Evolutionary conservation across 2,797 vertebrate genomes (phyloP), one percentile per base, ranked within the genome.

Genomic region (Molothrus ater): DNA sequence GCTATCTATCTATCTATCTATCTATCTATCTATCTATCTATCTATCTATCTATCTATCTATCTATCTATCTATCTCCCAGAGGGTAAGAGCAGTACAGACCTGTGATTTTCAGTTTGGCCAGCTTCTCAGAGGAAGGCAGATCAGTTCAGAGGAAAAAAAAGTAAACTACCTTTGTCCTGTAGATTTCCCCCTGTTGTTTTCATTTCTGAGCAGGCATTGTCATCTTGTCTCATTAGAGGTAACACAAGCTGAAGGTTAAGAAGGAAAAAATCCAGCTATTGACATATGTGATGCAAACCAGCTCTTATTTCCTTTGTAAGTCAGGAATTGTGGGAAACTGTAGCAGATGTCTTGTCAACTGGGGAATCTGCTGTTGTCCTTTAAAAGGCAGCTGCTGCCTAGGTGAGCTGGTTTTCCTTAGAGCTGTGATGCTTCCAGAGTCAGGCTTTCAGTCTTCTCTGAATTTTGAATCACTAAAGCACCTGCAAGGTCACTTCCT

Each of bases 401-500:
- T 40, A n/a, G 86, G 79, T 72, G 60, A 63, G 9, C 14, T 43
- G 57, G 47, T 26, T 51, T 83, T 75, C 93, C 76, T 75, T 31
- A 56, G 31, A 68, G 57, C 81, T 75, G 47, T 17, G 73, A 63
- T 59, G 57, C 68, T 92, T 74, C 68, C 70, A 69, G 76, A 54
- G 53, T 57, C 59, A 34, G 51, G 34, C 68, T 90, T 66, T 56
- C 69, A 38, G 56, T 36, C 71, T 61, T 75, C 65, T 47, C 43
- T 40, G 75, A 25, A 53, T 88, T 91, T 69, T 76, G 73, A 81
- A 47, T 56, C 36, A 32, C 45, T 80, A 32, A 71, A 79, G 71
- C 59, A 57, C 50, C 48, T 96, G 85, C 82, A 92, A 93, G 90
- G 92, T 96, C 93, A 92, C n/a, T 92, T 86, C 71, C 75, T 84